These are phyloP conservation scores for Pristionchus fissidentatus DNA, from an alignment of 2,888 invertebrate species.

Conservation along the genomic window DNA sequence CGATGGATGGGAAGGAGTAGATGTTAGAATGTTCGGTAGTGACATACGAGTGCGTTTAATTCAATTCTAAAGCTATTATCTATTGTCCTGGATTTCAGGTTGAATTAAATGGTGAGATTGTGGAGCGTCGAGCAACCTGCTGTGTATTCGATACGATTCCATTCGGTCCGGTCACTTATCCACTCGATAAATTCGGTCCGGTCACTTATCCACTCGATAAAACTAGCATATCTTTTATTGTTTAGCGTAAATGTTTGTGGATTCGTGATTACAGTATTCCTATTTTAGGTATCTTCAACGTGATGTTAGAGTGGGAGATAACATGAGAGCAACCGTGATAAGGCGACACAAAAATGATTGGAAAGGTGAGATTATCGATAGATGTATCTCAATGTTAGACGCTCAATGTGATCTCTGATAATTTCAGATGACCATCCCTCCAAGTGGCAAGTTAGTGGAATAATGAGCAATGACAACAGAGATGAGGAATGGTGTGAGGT, in stretches of 20 bases:
- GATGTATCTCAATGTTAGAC: too few relatives aligned
- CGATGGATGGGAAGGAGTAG: neutral
- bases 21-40: neutral
- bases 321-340: neutral
- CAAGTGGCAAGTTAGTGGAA: neutral
- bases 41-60: neutral
- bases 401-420: too few relatives aligned
- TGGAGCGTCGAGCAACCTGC: neutral
- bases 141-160: neutral
- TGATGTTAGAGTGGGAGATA: too few relatives aligned
- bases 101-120: slow-evolving; percentile 1
- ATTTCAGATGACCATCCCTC: neutral
- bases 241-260: too few relatives aligned
- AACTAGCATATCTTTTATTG: too few relatives aligned
- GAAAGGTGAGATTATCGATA: neutral
- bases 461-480: too few relatives aligned
- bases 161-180: neutral
- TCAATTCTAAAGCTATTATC: neutral
- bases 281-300: too few relatives aligned
- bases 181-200: neutral
- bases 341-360: neutral
- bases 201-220: too few relatives aligned
- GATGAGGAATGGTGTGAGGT: too few relatives aligned
- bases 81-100: neutral
- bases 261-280: too few relatives aligned